Evolutionary conservation across 2,113 vertebrate genomes (phyloP).

Genomic region (Sminthopsis crassicaudata): DNA sequence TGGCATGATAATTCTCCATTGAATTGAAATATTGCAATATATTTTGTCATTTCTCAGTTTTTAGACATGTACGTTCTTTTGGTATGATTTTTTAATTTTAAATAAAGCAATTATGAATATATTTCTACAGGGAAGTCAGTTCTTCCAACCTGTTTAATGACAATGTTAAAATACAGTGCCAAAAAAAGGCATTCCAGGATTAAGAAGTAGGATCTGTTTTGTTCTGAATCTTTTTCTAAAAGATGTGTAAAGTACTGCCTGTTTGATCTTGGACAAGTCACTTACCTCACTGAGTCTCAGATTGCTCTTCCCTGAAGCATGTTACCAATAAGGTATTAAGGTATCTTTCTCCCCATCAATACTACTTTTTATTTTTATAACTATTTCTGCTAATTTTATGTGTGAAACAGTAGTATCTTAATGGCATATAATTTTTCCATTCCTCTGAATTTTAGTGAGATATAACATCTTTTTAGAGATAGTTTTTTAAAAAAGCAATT

Average conservation of each 20-base stretch:
- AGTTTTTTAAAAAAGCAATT: neutral
- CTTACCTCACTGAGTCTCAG: neutral
- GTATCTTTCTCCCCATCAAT: neutral
- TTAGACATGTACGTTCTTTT: neutral
- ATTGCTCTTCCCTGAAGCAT: neutral
- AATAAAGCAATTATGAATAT: neutral
- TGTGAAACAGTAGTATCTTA: neutral
- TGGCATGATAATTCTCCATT: neutral
- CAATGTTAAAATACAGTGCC: neutral
- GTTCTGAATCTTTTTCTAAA: neutral
- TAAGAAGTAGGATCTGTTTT: neutral
- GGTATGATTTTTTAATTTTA: neutral
- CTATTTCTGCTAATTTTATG: neutral
- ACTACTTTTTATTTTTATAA: neutral
- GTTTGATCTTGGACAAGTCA: neutral
- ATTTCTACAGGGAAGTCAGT: neutral
- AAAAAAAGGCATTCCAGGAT: neutral
- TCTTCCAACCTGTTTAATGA: neutral
- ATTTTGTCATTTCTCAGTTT: neutral
- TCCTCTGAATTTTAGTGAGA: neutral
- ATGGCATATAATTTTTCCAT: neutral
- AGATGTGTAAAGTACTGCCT: neutral
- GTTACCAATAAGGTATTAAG: neutral
- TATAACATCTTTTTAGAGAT: neutral
- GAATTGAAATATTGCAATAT: neutral